Base-by-base conservation (phyloP, 2,113 vertebrate genomes). In the Oplegnathus fasciatus region DNA sequence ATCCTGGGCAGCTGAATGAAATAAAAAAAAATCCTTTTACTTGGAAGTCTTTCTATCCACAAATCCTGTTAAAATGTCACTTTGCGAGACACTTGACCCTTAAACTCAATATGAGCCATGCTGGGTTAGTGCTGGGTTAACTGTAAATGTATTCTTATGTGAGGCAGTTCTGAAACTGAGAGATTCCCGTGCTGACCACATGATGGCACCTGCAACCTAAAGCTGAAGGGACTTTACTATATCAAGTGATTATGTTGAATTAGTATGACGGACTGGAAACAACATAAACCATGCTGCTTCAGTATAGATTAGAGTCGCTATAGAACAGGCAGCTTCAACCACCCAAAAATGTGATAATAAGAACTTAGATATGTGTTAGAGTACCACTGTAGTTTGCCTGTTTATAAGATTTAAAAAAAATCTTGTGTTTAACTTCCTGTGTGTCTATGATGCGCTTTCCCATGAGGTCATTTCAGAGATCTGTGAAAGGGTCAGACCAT, bases 161-260 rank as follows among this genome's bases (percentile, higher is more conserved):
- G 68, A 82, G 64, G n/a, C 37, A 74, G 58, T 34, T 68, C 2
- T 62, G 18, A 68, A 48, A 58, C 15, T 26, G 50, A 46, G 11
- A 26, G 4, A 69, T 86, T 75, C 60, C 15, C 17, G 26, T 40
- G 7, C 15, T 71, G 54, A 74, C 81, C 86, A 88, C 81, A 60
- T 62, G 88, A 69, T 80, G 85, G 85, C 80, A 57, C 48, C 66
- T 76, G 2, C 6, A 34, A 18, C 52, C 52, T 67, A n/a, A 86
- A 30, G 14, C 54, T 73, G 28, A 78, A 26, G 17, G 9, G 26
- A 32, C 44, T 75, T 55, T 8, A 48, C 30, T 58, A 17, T n/a
- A 71, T 9, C 22, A 44, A 22, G 34, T 37, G 40, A 62, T 50
- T 26, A 57, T 69, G 57, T 44, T 48, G 54, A 22, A 30, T 67